Evolutionary conservation across 2,113 vertebrate genomes (phyloP).

Genomic region (Phasianus colchicus): DNA sequence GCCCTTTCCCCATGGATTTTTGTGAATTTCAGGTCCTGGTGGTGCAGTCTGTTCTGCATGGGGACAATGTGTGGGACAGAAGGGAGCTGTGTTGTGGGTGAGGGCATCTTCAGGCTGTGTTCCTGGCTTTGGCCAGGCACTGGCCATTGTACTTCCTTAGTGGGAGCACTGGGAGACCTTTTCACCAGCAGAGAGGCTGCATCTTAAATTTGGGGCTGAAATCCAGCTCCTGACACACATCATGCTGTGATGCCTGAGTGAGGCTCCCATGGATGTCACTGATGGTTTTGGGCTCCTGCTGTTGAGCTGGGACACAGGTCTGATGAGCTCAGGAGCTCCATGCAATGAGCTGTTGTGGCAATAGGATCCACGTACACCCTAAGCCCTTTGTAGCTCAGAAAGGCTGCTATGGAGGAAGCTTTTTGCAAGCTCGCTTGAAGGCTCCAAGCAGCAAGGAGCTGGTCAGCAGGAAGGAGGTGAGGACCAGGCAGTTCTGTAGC

Average conservation of each 20-base stretch:
- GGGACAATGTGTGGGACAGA: neutral
- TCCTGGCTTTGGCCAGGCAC: neutral
- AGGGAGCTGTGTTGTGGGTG: neutral
- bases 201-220: neutral
- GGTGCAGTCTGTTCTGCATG: neutral
- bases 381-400: neutral
- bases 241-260: neutral
- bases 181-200: accelerated
- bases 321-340: neutral
- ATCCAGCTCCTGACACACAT: neutral
- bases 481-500: neutral
- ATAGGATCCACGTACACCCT: neutral
- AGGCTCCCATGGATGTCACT: neutral
- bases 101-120: neutral
- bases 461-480: neutral
- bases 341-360: neutral
- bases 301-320: too few species aligned
- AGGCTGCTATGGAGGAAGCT: neutral
- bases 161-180: neutral
- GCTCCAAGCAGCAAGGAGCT: neutral
- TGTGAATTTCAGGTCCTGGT: neutral
- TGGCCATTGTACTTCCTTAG: neutral
- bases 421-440: neutral
- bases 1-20: neutral
- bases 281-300: neutral